Conservation (phyloP, 30 jellyfish, hydroid and myxozoan genomes). For the Rhopilema esculentum region DNA sequence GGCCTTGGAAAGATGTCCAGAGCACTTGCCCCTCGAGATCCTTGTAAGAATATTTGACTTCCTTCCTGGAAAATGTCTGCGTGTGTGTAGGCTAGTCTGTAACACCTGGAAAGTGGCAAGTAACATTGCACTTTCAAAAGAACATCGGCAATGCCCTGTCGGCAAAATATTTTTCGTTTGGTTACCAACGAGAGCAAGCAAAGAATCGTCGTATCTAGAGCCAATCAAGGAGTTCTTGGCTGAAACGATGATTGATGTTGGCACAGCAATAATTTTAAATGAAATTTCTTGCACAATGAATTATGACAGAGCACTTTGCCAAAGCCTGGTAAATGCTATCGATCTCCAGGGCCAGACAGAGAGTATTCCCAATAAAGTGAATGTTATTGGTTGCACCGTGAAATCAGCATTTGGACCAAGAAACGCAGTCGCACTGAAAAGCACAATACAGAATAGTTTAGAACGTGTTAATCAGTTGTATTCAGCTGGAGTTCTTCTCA, state of each 20-base stretch:
- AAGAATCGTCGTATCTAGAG: background rate
- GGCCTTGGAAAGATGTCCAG: background rate
- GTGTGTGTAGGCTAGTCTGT: conserved; percentile 28
- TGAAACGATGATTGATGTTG: background rate
- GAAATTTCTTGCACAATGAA: conserved; percentile 1
- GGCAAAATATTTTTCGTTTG: conserved; percentile 6
- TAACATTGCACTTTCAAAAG: conserved; percentile 11
- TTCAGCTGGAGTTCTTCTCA: conserved; percentile 13
- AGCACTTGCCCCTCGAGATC: conserved; percentile 34
- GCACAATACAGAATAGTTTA: background rate
- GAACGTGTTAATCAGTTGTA: background rate
- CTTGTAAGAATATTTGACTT: conserved; percentile 32
- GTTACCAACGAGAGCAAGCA: background rate
- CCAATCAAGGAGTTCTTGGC: background rate
- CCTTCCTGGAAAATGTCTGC: conserved; percentile 26
- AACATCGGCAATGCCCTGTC: background rate
- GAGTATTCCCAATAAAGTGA: background rate
- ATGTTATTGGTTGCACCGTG: conserved; percentile 27
- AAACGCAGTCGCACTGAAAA: background rate
- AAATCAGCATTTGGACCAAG: conserved; percentile 42
- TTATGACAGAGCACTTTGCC: conserved; percentile 18
- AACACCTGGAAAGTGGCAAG: conserved; percentile 37
- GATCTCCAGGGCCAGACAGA: background rate
- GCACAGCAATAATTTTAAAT: conserved; percentile 8
- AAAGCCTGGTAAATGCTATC: background rate